phyloP scores from a whole-genome alignment of 2,888 invertebrate species.

The Odontomyia ornata region DNA sequence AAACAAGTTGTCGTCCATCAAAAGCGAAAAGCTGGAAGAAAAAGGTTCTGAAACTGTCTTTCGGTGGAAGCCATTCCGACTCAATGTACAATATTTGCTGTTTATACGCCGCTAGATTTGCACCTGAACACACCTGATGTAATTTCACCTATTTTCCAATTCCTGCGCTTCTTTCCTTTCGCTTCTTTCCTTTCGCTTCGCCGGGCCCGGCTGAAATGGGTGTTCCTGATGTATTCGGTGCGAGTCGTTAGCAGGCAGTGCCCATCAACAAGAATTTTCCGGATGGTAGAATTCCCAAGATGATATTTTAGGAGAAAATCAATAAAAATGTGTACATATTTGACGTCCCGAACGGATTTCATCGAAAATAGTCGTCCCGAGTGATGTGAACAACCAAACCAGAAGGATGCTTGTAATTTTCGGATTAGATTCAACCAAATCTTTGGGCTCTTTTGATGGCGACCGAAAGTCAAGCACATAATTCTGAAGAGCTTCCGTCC shows the following conservation, averaged over 20 bases:
- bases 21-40: background rate
- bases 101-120: constrained; percentile 1
- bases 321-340: background rate
- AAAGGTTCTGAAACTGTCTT: background rate
- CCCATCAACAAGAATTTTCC: background rate
- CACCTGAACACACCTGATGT: background rate
- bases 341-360: background rate
- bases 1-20: background rate
- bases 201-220: background rate
- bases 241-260: background rate
- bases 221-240: background rate
- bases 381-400: background rate
- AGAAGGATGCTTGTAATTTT: background rate
- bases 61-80: background rate
- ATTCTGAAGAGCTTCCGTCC: background rate
- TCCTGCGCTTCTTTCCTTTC: background rate
- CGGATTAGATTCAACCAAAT: constrained; percentile 10
- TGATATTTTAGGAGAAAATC: constrained; percentile 4
- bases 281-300: background rate
- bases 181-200: too few relatives aligned
- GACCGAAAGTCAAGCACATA: background rate
- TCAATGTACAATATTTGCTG: background rate
- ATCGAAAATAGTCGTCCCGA: background rate
- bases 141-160: background rate
- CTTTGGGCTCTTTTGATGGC: background rate